A percentile compares a stretch with the other conserved stretches of the same genome.
phyloP scores from a whole-genome alignment of 2,113 vertebrate genomes.

The Paracanthobrama guichenoti region DNA sequence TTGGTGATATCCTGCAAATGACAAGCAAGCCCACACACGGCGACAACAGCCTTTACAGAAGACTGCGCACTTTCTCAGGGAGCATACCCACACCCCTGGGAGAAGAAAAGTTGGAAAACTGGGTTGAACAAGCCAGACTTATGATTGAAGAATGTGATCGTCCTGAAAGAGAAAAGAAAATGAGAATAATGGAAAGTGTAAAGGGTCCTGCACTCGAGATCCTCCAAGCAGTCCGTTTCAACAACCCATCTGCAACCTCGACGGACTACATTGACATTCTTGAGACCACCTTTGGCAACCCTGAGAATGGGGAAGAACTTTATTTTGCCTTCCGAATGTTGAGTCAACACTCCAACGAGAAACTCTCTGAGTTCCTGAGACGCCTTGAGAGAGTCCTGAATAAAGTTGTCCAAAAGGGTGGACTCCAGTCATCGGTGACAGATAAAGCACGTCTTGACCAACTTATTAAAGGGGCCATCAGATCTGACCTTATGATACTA shows the following conservation, averaged over 20 bases:
- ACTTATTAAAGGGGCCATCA: too few species aligned
- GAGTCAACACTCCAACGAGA: too few species aligned
- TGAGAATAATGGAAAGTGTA: constrained; percentile 46
- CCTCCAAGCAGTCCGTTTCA: constrained; percentile 40
- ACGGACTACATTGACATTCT: constrained; percentile 29
- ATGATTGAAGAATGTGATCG: constrained; percentile 42
- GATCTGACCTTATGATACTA: too few species aligned
- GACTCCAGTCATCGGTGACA: too few species aligned
- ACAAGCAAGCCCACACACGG: background rate
- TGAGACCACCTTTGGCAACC: constrained; percentile 41
- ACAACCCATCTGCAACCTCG: constrained; percentile 20
- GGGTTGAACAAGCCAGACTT: constrained; percentile 45
- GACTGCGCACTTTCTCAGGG: constrained; percentile 46
- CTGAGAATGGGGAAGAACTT: constrained; percentile 45
- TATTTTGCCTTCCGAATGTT: constrained; percentile 52
- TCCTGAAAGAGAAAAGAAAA: constrained; percentile 35
- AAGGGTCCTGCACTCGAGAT: constrained; percentile 51
- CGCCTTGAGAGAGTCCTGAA: too few species aligned
- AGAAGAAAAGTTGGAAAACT: constrained; percentile 49
- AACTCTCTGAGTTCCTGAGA: too few species aligned
- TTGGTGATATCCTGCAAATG: constrained; percentile 32
- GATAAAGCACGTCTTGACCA: too few species aligned
- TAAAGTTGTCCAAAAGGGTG: too few species aligned
- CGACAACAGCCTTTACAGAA: background rate
- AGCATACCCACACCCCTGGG: constrained; percentile 33